These are phyloP conservation scores for Puntigrus tetrazona DNA, from an alignment of 2,113 vertebrate genomes.

Conservation along the genomic window DNA sequence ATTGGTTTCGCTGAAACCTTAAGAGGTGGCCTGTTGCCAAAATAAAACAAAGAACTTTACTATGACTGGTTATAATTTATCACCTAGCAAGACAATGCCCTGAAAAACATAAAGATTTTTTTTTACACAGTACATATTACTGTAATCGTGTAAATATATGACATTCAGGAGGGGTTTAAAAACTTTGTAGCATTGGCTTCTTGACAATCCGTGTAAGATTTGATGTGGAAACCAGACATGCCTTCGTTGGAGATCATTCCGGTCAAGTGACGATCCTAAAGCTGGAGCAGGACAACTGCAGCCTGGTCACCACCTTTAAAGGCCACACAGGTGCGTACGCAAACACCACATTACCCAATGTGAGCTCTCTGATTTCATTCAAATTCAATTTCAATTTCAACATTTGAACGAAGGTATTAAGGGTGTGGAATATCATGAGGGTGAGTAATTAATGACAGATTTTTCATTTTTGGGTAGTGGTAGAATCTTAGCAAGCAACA, in stretches of 20 bases:
- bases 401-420: too few species aligned
- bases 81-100: not conserved
- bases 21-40: too few species aligned
- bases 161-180: not conserved
- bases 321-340: conserved; percentile 88
- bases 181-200: conserved; percentile 46
- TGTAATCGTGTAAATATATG: not conserved
- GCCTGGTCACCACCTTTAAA: conserved; percentile 93
- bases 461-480: too few species aligned
- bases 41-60: too few species aligned
- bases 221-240: conserved; percentile 95
- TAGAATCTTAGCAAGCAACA: not conserved
- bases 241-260: conserved; percentile 95
- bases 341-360: not conserved
- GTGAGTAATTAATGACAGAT: too few species aligned
- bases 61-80: too few species aligned
- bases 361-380: too few species aligned
- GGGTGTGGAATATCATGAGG: too few species aligned
- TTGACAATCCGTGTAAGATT: conserved; percentile 82
- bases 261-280: conserved; percentile 98
- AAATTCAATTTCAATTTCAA: too few species aligned
- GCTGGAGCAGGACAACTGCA: conserved; percentile 93
- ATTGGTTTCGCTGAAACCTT: too few species aligned
- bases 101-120: not conserved
- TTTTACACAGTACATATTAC: too few species aligned